Base-by-base conservation (phyloP, 2,888 invertebrate genomes). In the Lycaena phlaeas region DNA sequence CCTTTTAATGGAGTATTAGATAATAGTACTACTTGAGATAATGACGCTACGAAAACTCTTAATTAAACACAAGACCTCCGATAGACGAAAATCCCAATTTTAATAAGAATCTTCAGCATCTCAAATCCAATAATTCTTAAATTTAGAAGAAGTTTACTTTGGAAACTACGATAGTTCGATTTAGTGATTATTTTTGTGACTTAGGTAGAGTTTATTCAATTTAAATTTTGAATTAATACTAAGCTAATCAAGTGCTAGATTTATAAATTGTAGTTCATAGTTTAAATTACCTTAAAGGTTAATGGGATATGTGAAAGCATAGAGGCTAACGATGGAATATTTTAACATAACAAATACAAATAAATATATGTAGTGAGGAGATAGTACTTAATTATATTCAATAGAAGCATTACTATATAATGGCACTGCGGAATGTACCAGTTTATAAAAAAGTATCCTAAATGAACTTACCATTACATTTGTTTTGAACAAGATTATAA, bases 391-490 rank as follows among this genome's bases (percentile, higher is more conserved):
- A 68, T 69, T 66, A 53, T 61, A 59, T n/a, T 55, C 34, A 10
- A 59, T 62, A 69, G 61, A 81, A 79, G 78, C 78, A 63, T 68
- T 68, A 68, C 72, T 68, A 78, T 67, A 67, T 72, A 71, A 75
- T 71, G 81, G 82, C 79, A 79, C 84, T 66, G 77, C 69, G 76
- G 78, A 81, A 77, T 75, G 82, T 81, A 81, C 79, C 78, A 66
- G 62, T 71, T 71, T 58, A 78, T 77, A 81, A 77, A 82, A 81
- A 82, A 76, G 61, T 82, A 79, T 64, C 71, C 75, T 82, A 77
- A 63, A 54, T 63, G 66, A 68, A 67, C 77, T 81, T 81, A 81
- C 52, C 64, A 63, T 62, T 72, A 70, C 53, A 57, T 64, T 65
- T 65, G 62, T 71, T 72, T 73, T 64, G 61, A 81, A 78, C 74